A percentile compares a stretch with the other conserved stretches of the same genome.
phyloP scores from a whole-genome alignment of 2,113 vertebrate genomes.

The Brevimyrus niger region DNA sequence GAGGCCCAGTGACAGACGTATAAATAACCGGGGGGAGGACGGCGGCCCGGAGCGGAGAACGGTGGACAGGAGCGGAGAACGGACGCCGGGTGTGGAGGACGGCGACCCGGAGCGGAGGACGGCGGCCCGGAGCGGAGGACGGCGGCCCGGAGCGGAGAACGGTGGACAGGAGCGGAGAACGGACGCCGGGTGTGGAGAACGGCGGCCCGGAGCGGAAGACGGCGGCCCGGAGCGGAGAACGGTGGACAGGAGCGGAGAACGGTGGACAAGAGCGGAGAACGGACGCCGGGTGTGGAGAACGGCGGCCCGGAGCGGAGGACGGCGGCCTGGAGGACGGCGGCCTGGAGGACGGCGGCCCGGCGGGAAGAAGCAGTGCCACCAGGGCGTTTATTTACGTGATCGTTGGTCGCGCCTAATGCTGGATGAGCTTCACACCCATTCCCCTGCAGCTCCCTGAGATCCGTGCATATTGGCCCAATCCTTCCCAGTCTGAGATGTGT shows the following conservation, averaged over 20 bases:
- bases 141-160: background rate
- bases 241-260: no score
- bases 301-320: background rate
- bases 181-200: no score
- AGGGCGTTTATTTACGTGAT: background rate
- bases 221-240: no score
- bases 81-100: no score
- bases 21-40: background rate
- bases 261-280: no score
- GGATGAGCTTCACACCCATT: slow-evolving; percentile 18
- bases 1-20: background rate
- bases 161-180: no score
- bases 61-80: no score
- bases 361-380: background rate
- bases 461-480: slow-evolving; percentile 8
- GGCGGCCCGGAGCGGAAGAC: no score
- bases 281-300: no score
- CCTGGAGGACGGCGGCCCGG: background rate
- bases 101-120: background rate
- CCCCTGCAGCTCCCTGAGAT: slow-evolving; percentile 21
- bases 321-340: no score
- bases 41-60: background rate
- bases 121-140: background rate
- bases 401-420: slow-evolving; percentile 44
- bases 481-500: slow-evolving; percentile 26